phyloP scores from a whole-genome alignment of 2,888 invertebrate species.

The Andrena marginata region DNA sequence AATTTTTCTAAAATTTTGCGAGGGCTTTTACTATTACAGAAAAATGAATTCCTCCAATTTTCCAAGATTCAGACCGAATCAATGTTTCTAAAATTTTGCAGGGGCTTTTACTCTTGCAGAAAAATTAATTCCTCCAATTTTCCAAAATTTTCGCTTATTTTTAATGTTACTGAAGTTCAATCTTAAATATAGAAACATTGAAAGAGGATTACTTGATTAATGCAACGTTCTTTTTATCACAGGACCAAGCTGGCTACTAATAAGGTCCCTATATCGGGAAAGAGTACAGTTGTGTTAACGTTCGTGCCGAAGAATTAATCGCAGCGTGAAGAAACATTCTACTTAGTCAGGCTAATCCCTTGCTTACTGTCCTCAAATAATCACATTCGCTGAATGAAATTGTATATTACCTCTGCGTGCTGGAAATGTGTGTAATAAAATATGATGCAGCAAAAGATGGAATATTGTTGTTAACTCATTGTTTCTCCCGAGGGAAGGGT shows the following conservation, averaged over 20 bases:
- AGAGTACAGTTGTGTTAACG: slow-evolving; percentile 89
- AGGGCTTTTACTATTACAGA: too few relatives aligned
- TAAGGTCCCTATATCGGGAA: slow-evolving; percentile 87
- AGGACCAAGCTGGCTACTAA: slow-evolving; percentile 87
- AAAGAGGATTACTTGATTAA: not conserved
- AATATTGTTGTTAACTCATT: slow-evolving; percentile 35
- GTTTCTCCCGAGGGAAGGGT: slow-evolving; percentile 1
- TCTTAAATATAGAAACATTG: not conserved
- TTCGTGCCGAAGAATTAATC: slow-evolving; percentile 88
- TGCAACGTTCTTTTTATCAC: slow-evolving; percentile 44
- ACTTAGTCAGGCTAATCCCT: slow-evolving; percentile 3
- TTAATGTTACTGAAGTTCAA: too few relatives aligned
- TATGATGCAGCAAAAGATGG: slow-evolving; percentile 45
- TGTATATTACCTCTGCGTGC: slow-evolving; percentile 35
- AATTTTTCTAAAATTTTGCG: too few relatives aligned
- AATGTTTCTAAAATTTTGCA: too few relatives aligned
- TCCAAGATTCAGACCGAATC: too few relatives aligned
- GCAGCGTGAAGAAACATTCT: not conserved
- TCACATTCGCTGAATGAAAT: slow-evolving; percentile 48
- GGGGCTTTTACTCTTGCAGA: too few relatives aligned
- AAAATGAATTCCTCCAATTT: too few relatives aligned
- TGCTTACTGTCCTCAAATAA: slow-evolving; percentile 18
- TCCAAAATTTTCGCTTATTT: too few relatives aligned
- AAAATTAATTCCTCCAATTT: too few relatives aligned
- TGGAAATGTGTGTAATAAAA: slow-evolving; percentile 62